phyloP scores from a whole-genome alignment of 2,888 invertebrate species.

The Frankliniella intonsa region DNA sequence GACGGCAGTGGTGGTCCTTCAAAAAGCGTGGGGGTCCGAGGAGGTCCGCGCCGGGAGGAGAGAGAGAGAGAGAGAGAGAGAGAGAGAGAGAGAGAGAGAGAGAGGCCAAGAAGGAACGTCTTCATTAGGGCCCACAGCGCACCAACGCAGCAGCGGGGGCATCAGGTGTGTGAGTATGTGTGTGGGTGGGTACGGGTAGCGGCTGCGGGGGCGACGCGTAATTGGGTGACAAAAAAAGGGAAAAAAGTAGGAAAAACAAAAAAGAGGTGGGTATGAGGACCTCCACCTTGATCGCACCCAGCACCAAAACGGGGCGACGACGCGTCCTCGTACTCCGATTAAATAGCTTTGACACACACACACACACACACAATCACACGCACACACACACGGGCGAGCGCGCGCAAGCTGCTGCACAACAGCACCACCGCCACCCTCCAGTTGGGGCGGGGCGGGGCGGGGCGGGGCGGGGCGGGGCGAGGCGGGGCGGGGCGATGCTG shows the following conservation, averaged over 20 bases:
- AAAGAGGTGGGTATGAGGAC: too few relatives aligned
- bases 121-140: constrained; percentile 12
- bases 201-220: neutral
- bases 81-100: neutral
- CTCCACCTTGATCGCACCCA: too few relatives aligned
- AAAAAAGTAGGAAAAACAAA: neutral
- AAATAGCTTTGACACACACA: too few relatives aligned
- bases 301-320: too few relatives aligned
- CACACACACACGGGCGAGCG: too few relatives aligned
- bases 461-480: neutral
- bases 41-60: neutral
- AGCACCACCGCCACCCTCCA: neutral
- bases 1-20: neutral
- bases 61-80: neutral
- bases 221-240: neutral
- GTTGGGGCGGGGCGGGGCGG: neutral
- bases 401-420: neutral
- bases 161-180: too few relatives aligned
- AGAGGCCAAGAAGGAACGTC: neutral
- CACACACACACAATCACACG: too few relatives aligned
- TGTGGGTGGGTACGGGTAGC: neutral
- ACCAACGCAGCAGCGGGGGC: too few relatives aligned
- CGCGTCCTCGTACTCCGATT: too few relatives aligned
- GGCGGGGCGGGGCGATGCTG: neutral
- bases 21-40: too few relatives aligned